Percentiles rank a stretch among this genome's conserved stretches.
Evolutionary conservation across 2,113 vertebrate species (phyloP).

Genomic region (Actinemys pallida): DNA sequence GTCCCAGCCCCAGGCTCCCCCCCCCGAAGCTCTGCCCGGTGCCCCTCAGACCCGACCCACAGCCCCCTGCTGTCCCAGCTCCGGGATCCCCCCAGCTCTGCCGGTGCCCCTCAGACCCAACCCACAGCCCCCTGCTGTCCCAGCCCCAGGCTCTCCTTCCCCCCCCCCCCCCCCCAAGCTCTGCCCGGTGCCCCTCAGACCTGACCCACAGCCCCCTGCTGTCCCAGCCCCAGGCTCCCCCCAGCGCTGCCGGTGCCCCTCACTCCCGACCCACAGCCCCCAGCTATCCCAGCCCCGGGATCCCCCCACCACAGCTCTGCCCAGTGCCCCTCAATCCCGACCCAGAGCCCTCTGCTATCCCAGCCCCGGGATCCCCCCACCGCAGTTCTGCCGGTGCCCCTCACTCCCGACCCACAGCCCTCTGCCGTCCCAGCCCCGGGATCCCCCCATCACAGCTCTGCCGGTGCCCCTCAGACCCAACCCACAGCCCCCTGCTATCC

Average conservation of each 20-base stretch:
- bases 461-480: background rate
- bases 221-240: too few species aligned
- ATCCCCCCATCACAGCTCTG: accelerated
- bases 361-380: accelerated
- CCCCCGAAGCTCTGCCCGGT: too few species aligned
- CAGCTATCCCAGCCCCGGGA: accelerated
- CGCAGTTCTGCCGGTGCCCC: background rate
- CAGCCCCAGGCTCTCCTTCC: accelerated
- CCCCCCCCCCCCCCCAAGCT: accelerated
- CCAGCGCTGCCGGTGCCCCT: background rate
- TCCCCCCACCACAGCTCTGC: accelerated
- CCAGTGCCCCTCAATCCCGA: background rate
- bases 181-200: background rate
- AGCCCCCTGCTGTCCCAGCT: too few species aligned
- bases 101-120: background rate
- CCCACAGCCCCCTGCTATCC: background rate
- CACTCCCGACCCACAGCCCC: background rate
- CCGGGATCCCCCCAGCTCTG: background rate
- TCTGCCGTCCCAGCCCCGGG: accelerated
- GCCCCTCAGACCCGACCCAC: too few species aligned
- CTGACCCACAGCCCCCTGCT: too few species aligned
- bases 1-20: background rate
- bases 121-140: background rate
- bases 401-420: too few species aligned
- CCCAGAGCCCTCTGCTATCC: too few species aligned